Evolutionary conservation across 1,140 invertebrate species (phyloP), one percentile per base, ranked within the genome.

Genomic region (Diabrotica virgifera): DNA sequence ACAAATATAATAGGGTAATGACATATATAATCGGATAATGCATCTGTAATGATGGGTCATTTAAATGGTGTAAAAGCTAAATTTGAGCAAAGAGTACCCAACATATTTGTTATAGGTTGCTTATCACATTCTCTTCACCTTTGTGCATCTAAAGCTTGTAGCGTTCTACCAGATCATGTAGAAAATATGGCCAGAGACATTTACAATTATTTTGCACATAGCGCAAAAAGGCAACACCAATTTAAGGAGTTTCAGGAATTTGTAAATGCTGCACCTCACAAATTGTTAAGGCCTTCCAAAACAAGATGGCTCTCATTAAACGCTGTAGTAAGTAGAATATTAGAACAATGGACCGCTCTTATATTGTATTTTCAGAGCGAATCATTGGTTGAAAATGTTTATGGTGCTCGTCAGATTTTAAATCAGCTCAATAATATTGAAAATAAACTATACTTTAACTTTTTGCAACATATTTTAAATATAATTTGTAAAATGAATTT

Each of bases 1-100:
- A n/a, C 11, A n/a, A 62, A 66, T 66, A 14, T 66, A n/a, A 14
- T 66, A n/a, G 63, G 50, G 8, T 58, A n/a, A n/a, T n/a, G n/a
- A n/a, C n/a, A n/a, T n/a, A n/a, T 64, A 13, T 40, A 7, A 52
- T 55, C 56, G 7, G 63, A 65, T 46, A 65, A 59, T 60, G 50
- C 56, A 11, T 36, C 57, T 10, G 35, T 38, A n/a, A 65, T 65
- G 56, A 65, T 65, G 58, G 56, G 51, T 5, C 35, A 58, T 14
- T 13, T 35, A 14, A 40, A 24, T n/a, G 63, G 57, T 12, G 52
- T 66, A 12, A 24, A 66, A 56, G n/a, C 59, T 11, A 62, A 56
- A 57, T 37, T 66, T 11, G 62, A 40, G 37, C 12, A 61, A 8
- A 57, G 40, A 8, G n/a, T 11, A 11, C 58, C 52, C 24, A 10